These are phyloP conservation scores for Pandion haliaetus DNA, from an alignment of 2,113 vertebrate genomes.

Conservation along the genomic window DNA sequence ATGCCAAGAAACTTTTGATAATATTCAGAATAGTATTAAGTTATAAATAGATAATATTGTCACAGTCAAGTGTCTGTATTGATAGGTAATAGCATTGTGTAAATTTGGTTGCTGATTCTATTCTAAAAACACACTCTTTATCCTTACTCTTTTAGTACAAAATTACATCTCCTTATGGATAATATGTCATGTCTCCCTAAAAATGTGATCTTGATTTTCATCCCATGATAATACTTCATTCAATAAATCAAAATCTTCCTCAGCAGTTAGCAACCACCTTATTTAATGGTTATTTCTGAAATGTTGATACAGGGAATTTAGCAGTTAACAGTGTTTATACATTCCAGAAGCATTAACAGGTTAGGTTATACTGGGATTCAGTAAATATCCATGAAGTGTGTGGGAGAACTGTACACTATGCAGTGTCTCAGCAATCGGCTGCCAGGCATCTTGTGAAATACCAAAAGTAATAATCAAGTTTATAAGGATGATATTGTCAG, in stretches of 20 bases:
- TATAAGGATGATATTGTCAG: constrained; percentile 13
- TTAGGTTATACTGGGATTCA: constrained; percentile 63
- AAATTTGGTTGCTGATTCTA: background rate
- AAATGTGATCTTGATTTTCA: constrained; percentile 29
- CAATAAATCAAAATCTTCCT: constrained; percentile 17
- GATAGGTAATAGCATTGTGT: background rate
- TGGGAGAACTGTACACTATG: background rate
- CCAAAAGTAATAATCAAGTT: constrained; percentile 63
- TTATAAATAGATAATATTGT: background rate
- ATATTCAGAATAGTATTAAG: background rate
- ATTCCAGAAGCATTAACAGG: constrained; percentile 74
- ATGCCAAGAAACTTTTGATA: background rate
- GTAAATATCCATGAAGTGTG: constrained; percentile 39
- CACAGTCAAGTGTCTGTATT: background rate
- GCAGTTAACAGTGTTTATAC: constrained; percentile 70
- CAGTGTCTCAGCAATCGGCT: constrained; percentile 32
- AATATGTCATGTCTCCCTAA: constrained; percentile 14
- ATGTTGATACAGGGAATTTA: constrained; percentile 26
- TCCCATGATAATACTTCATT: background rate
- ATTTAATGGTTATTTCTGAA: constrained; percentile 34
- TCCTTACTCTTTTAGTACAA: background rate
- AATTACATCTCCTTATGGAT: background rate
- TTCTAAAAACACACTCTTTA: background rate
- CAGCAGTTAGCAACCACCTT: background rate
- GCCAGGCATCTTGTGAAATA: constrained; percentile 62